Base-by-base conservation (phyloP, 1,140 invertebrate species). In the Rhopalosiphum padi region DNA sequence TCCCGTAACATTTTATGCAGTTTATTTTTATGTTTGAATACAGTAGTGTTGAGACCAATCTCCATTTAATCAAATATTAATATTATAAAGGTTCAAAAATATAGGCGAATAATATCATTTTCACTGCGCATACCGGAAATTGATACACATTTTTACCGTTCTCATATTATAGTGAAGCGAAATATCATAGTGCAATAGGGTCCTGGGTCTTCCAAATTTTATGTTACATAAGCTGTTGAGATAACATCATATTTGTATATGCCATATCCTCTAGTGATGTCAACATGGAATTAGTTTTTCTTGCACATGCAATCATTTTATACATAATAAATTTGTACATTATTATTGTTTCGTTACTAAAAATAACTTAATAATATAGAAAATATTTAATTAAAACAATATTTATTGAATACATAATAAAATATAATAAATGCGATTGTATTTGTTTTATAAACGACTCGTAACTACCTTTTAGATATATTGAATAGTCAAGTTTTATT, bases 111-210 rank as follows among this genome's bases (percentile, higher is more conserved):
- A 18, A 77, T n/a, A n/a, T 77, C 60, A 77, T 77, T 77, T 77
- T 77, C 60, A n/a, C 15, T n/a, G 30, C 15, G 60, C 15, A 77
- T n/a, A 77, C 60, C 60, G 60, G 60, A 77, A 77, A 77, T 77
- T 77, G 60, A 77, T 77, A 77, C 60, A 77, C 60, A 77, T 77
- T 77, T 77, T 77, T 77, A n/a, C 60, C n/a, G 60, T 77, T 77
- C 11, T 77, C 30, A n/a, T 77, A 77, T 77, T n/a, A n/a, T n/a
- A 51, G 15, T 18, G 48, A 51, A 15, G 48, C 48, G 48, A 51
- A 51, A 30, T 60, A 77, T 15, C n/a, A 9, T 22, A 77, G 30
- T 4, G 60, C 60, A 77, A 77, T 77, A 21, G 60, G 30, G 60
- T 77, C 30, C n/a, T 18, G 60, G 15, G 30, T 77, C 60, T 77